Evolutionary conservation across 2,888 invertebrate species (phyloP).

Genomic region (Bombylius major): DNA sequence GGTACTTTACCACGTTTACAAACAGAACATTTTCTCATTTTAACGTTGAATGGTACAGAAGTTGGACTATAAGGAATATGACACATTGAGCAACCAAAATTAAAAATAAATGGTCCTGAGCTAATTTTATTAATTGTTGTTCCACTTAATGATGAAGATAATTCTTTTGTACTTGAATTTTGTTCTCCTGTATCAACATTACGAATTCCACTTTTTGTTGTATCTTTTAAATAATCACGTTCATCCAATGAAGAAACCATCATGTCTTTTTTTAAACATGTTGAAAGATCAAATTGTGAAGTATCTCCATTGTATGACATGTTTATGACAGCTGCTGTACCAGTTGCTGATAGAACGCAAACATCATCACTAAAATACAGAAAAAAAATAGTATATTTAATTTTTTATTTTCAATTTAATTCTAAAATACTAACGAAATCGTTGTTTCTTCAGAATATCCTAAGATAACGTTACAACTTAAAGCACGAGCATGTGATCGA

Average conservation of each 20-base stretch:
- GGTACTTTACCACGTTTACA: conserved; percentile 76
- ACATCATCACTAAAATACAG: conserved; percentile 69
- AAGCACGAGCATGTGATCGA: conserved; percentile 79
- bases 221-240: conserved; percentile 40
- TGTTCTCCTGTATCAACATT: background rate
- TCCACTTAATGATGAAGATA: conserved; percentile 20
- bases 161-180: conserved; percentile 19
- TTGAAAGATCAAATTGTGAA: conserved; percentile 27
- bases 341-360: conserved; percentile 83
- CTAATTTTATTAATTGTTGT: conserved; percentile 4
- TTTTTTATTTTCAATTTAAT: background rate
- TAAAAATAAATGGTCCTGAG: conserved; percentile 11
- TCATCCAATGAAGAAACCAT: conserved; percentile 42
- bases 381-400: conserved; percentile 1
- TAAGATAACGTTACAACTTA: conserved; percentile 88
- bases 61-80: conserved; percentile 76
- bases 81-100: conserved; percentile 37
- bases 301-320: conserved; percentile 39
- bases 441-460: conserved; percentile 88
- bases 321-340: conserved; percentile 80
- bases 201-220: conserved; percentile 13
- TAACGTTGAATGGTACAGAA: conserved; percentile 60
- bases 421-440: conserved; percentile 57
- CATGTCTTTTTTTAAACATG: conserved; percentile 22
- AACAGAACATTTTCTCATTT: conserved; percentile 56